Evolutionary conservation across 2,797 vertebrate species (phyloP), one percentile per base, ranked within the genome.

Genomic region (Dromococcyx pavoninus): DNA sequence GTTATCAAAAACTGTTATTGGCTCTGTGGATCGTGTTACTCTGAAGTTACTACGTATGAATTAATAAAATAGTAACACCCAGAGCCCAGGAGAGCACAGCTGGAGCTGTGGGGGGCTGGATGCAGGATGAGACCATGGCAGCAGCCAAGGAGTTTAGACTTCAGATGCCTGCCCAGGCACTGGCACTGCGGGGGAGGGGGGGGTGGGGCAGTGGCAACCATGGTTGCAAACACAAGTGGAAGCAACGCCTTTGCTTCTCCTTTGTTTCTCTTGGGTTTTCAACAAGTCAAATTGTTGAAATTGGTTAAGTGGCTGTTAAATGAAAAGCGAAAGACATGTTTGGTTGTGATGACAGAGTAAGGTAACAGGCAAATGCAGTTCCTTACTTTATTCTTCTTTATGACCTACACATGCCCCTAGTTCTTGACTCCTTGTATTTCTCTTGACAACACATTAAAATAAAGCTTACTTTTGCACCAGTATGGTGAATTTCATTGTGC

Each of bases 141-240:
- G 0, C 39, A 11, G 77, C n/a, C 3, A 1, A 13, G 37, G 39
- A 43, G 50, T 48, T 57, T 50, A 57, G 58, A 19, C 27, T n/a
- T 14, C 5, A 8, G 12, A 3, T 3, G 3, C n/a, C 69, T 10
- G 28, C 28, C 24, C 41, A 5, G 58, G 33, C 23, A 5, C 32
- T 0, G 2, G n/a, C 2, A n/a, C n/a, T n/a, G n/a, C n/a, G n/a
- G n/a, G n/a, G n/a, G 28, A 27, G 28, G 5, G 17, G 2, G 24
- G 5, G 14, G 2, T 0, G 35, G 41, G 62, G 25, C 43, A 64
- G 64, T 19, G 23, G 19, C 60, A 37, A 4, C 22, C 35, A 1
- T 18, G 16, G 51, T 3, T 32, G 37, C 35, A 23, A 23, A 32
- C 4, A 1, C 51, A 28, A 11, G 22, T 6, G 18, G 41, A 23